These are phyloP conservation scores for Aleadryas rufinucha DNA, from an alignment of 2,113 vertebrate genomes.

Conservation along the genomic window DNA sequence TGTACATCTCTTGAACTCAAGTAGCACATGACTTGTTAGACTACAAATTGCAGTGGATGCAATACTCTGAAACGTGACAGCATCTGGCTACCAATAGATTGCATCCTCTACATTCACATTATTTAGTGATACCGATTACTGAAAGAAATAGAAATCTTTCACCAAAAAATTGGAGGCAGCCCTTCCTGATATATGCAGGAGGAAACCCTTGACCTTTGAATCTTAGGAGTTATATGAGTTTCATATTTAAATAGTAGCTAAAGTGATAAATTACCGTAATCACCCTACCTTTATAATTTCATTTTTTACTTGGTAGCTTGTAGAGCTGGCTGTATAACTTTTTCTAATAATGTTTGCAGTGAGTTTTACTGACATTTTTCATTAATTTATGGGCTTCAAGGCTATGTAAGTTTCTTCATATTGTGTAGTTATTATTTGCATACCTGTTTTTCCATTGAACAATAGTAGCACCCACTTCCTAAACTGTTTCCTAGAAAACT, in stretches of 20 bases:
- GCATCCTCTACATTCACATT: neutral
- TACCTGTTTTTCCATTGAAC: neutral
- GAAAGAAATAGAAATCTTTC: neutral
- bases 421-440: neutral
- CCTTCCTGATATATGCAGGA: neutral
- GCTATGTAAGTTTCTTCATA: neutral
- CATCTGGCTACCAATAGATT: neutral
- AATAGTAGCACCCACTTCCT: neutral
- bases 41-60: neutral
- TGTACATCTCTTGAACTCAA: neutral
- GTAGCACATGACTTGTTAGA: neutral
- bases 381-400: neutral
- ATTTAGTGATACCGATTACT: neutral
- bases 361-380: neutral
- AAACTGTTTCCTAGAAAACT: neutral
- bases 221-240: neutral
- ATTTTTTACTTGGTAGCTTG: neutral
- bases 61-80: neutral
- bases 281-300: neutral
- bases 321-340: neutral
- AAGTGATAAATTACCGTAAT: neutral
- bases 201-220: neutral
- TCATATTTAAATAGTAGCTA: neutral
- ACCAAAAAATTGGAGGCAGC: rapidly evolving
- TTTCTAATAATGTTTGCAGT: neutral